Evolutionary conservation across 2,888 invertebrate species (phyloP).

Genomic region (Lasioglossum malachurum): DNA sequence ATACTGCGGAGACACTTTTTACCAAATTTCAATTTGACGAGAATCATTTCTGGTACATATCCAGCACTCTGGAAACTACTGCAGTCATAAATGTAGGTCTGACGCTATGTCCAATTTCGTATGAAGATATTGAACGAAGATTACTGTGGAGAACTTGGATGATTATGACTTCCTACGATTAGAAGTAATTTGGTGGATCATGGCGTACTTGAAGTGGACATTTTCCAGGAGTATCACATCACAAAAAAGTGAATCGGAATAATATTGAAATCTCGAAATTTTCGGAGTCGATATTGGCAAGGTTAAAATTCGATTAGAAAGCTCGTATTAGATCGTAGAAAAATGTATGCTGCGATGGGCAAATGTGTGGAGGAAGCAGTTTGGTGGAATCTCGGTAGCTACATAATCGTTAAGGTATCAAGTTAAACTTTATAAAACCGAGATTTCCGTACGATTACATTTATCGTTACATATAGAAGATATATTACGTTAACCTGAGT

Average conservation of each 20-base stretch:
- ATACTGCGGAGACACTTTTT: not conserved
- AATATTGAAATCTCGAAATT: not conserved
- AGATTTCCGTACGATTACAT: not conserved
- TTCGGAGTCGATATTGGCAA: not conserved
- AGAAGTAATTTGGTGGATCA: slow-evolving; percentile 26
- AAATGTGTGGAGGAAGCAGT: not conserved
- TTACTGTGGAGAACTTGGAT: slow-evolving; percentile 22
- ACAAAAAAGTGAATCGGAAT: not conserved
- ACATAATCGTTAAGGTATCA: not conserved
- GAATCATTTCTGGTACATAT: not conserved
- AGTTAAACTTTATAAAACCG: not conserved
- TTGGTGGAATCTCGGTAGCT: not conserved
- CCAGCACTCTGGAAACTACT: not conserved
- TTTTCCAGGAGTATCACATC: not conserved
- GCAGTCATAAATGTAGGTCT: slow-evolving; percentile 10
- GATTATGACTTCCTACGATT: slow-evolving; percentile 20
- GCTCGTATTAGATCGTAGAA: not conserved
- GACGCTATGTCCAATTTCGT: not conserved
- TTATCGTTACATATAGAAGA: not conserved
- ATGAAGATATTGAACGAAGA: slow-evolving; percentile 19
- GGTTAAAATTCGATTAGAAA: not conserved
- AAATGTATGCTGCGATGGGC: not conserved
- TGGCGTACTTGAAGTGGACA: not conserved
- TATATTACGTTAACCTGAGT: slow-evolving; percentile 17
- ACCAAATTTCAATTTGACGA: not conserved